A percentile compares a stretch with the other conserved stretches of the same genome.
These are phyloP conservation scores for Macrobrachium nipponense DNA, from an alignment of 1,140 invertebrate species.

Conservation along the genomic window DNA sequence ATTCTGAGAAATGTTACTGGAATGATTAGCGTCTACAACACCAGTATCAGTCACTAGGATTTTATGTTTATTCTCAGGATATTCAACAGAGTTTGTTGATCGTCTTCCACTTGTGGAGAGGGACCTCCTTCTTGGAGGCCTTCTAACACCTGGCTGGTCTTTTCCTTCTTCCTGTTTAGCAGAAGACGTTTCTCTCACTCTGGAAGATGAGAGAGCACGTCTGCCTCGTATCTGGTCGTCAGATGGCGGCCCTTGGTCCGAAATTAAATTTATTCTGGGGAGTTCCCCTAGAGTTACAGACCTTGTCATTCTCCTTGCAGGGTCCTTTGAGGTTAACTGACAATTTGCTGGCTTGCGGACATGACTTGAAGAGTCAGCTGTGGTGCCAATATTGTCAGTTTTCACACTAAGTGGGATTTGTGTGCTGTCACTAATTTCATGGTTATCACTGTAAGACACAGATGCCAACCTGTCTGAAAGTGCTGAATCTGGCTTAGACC, in stretches of 20 bases:
- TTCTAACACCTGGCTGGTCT: neutral
- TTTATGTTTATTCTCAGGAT: neutral
- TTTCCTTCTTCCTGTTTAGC: neutral
- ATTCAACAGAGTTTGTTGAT: neutral
- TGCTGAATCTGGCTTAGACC: too few relatives aligned
- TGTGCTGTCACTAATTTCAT: too few relatives aligned
- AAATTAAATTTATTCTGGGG: neutral
- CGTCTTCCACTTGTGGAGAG: slow-evolving; percentile 22
- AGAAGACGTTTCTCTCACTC: neutral
- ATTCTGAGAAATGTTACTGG: too few relatives aligned
- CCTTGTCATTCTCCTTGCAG: slow-evolving; percentile 31
- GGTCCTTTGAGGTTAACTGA: slow-evolving; percentile 5
- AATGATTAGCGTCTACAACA: too few relatives aligned
- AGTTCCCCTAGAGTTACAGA: slow-evolving; percentile 24
- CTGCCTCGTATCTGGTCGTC: neutral
- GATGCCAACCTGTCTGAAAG: too few relatives aligned
- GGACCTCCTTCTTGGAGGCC: slow-evolving; percentile 15
- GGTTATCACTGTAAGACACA: too few relatives aligned
- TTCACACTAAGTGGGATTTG: too few relatives aligned
- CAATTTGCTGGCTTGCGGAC: too few relatives aligned
- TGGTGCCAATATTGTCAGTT: too few relatives aligned
- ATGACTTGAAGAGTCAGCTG: too few relatives aligned
- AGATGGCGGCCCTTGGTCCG: too few relatives aligned
- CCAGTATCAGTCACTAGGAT: too few relatives aligned
- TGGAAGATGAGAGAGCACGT: slow-evolving; percentile 29